Conservation (phyloP, 2,888 invertebrate species). For the Hemistola chrysoprasaria region DNA sequence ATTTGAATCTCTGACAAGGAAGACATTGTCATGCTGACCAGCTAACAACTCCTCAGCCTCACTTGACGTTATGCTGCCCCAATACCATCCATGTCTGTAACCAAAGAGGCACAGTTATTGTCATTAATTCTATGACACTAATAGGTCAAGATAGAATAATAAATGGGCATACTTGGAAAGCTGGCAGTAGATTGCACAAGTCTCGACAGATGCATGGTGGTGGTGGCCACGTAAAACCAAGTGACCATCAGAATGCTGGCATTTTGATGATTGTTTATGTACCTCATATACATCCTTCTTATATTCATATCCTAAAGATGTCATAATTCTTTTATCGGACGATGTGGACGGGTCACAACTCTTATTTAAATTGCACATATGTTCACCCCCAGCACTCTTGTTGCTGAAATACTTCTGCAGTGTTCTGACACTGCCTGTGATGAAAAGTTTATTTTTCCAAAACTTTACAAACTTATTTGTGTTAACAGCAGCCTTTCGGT, state of each 20-base stretch:
- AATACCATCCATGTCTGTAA: conserved; percentile 86
- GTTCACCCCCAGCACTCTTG: conserved; percentile 57
- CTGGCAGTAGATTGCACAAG: conserved; percentile 76
- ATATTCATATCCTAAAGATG: conserved; percentile 42
- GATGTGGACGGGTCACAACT: conserved; percentile 57
- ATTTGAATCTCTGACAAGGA: conserved; percentile 88
- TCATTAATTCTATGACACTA: background rate
- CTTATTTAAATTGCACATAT: conserved; percentile 57
- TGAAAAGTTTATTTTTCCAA: conserved; percentile 74
- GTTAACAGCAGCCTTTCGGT: conserved; percentile 60
- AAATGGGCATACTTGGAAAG: conserved; percentile 63
- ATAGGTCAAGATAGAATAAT: background rate
- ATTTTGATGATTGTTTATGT: conserved; percentile 57
- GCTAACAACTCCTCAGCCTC: conserved; percentile 87
- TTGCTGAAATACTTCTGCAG: conserved; percentile 71
- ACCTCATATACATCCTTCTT: conserved; percentile 50
- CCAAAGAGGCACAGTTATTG: background rate
- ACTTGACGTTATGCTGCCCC: conserved; percentile 88
- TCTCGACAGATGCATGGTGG: conserved; percentile 68
- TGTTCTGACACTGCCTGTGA: conserved; percentile 70
- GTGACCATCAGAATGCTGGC: conserved; percentile 71
- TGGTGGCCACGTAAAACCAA: conserved; percentile 72
- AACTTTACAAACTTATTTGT: conserved; percentile 73
- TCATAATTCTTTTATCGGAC: conserved; percentile 46
- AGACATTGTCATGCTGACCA: conserved; percentile 87